Evolutionary conservation across 1,140 invertebrate genomes (phyloP), one percentile per base, ranked within the genome.

Genomic region (Marisa cornuarietis): DNA sequence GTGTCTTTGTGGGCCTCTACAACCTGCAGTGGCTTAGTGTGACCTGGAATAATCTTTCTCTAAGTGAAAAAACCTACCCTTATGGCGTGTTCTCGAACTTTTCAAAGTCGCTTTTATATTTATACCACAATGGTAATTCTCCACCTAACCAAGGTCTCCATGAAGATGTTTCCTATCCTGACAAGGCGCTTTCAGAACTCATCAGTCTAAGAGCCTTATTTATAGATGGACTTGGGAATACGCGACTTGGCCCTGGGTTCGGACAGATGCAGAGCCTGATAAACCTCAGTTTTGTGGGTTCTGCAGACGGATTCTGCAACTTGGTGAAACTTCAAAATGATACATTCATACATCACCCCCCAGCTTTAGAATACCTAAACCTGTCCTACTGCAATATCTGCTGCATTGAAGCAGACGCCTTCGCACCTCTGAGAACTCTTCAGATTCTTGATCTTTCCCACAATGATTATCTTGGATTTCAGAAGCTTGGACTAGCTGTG

Each of bases 371-470:
- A 26, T 49, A 58, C 13, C 54, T 85, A 11, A 79, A 85, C 63
- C 18, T 85, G 20, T 81, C 82, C 16, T 6, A 20, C 13, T 80
- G 76, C 58, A 42, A 68, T 62, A 76, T 83, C 31, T 7, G 20
- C 73, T 79, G 49, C 72, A 78, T 80, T 54, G 42, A 58, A 51
- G 69, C 58, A 31, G 76, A 79, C 4, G 68, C 68, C 18, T 81
- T 78, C 73, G 24, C 26, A 63, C 20, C 22, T 51, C 65, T 80
- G 10, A n/a, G 52, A 26, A 42, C 78, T 14, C 66, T 83, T 51
- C 63, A 79, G n/a, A 54, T 26, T 24, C 72, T 83, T 54, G 79
- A 80, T 75, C 54, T 83, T 20, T 83, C 79, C 31, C 51, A 26
- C 4, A 80, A 83, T 65, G 5, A 71, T 1, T n/a, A 68, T 16